These are phyloP conservation scores for Eulithis prunata DNA, from an alignment of 2,888 invertebrate species.

Conservation along the genomic window DNA sequence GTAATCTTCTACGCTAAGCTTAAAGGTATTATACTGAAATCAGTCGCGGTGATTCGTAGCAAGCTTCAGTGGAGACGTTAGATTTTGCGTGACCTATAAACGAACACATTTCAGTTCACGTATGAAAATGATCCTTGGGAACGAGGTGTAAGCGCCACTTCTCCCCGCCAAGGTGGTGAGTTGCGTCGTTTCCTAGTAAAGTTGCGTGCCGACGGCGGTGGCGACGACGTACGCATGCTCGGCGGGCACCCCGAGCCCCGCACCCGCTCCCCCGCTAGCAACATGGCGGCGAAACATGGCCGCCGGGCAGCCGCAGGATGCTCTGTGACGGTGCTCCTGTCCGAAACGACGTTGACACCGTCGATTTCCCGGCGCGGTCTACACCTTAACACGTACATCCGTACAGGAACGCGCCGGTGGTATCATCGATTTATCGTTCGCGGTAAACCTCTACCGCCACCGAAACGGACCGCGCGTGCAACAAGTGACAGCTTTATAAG, in stretches of 20 bases:
- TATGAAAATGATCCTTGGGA: conserved; percentile 61
- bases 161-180: conserved; percentile 53
- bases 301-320: conserved; percentile 83
- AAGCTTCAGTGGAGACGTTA: conserved; percentile 74
- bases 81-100: conserved; percentile 78
- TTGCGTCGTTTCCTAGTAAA: conserved; percentile 71
- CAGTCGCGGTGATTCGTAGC: conserved; percentile 73
- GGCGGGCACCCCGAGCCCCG: conserved; percentile 63
- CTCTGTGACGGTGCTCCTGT: conserved; percentile 75
- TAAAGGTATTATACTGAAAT: conserved; percentile 70
- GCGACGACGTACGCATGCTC: conserved; percentile 78
- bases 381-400: conserved; percentile 71
- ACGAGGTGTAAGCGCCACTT: conserved; percentile 59
- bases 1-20: conserved; percentile 51
- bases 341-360: conserved; percentile 73
- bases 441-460: conserved; percentile 55
- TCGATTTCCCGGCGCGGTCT: conserved; percentile 65
- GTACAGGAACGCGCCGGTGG: conserved; percentile 58
- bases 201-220: conserved; percentile 66
- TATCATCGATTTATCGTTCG: conserved; percentile 67
- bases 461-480: conserved; percentile 71
- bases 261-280: conserved; percentile 67
- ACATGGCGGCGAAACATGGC: conserved; percentile 85
- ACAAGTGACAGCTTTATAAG: conserved; percentile 76
- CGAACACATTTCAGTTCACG: conserved; percentile 58